Evolutionary conservation across 2,888 invertebrate species (phyloP), one percentile per base, ranked within the genome.

Genomic region (Archips xylosteana): DNA sequence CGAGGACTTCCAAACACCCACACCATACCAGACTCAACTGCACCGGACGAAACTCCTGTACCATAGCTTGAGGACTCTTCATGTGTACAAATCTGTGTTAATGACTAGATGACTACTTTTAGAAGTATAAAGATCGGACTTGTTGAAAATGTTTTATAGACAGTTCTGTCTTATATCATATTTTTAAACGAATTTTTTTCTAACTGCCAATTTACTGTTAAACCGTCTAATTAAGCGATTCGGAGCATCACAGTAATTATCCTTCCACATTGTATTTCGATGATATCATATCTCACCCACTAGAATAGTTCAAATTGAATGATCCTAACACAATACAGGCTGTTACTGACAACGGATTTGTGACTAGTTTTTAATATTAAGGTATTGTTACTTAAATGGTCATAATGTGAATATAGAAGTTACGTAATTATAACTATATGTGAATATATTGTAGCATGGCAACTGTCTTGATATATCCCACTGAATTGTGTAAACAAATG

Each of bases 311-410:
- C 79, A 80, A 78, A 73, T 78, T 75, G 77, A 78, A 77, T 79
- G 71, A 86, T 87, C 85, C 86, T 89, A 87, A 86, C 83, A 84
- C 84, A 86, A 83, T 81, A 85, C 92, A 86, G 94, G 93, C 92
- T 92, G 92, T 93, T 90, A 92, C 84, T 89, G 87, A 93, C 89
- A 90, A 94, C 88, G 94, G 94, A 94, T 94, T 94, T 94, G 94
- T 92, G 89, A 92, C 86, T 92, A 92, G 88, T 80, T 80, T 83
- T 81, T 82, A 86, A 85, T 78, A 67, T 47, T 89, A 91, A 89
- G 87, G 83, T 90, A 90, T 85, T 89, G 92, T 91, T 92, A 92
- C 92, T 92, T 92, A 93, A 91, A 83, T 79, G 78, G 77, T 85
- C 83, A 86, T 84, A 83, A 85, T 89, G 89, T 92, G 87, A 89